Evolutionary conservation across 2,888 invertebrate species (phyloP).

Genomic region (Drosophila kokeensis): DNA sequence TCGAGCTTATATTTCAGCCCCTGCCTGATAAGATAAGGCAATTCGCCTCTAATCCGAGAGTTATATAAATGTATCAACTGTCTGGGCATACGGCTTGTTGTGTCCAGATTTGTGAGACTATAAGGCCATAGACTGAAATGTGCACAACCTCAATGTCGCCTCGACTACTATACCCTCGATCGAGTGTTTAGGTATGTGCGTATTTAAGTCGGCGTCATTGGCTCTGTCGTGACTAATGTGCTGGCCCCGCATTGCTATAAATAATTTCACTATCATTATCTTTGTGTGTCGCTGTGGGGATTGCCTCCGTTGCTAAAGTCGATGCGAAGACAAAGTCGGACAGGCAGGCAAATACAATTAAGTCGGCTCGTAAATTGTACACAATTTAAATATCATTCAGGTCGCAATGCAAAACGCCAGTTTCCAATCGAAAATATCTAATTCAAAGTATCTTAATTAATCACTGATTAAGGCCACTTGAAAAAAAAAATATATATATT

Average conservation of each 20-base stretch:
- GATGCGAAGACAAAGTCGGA: constrained; percentile 58
- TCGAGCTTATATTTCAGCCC: constrained; percentile 25
- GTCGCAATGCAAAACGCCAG: constrained; percentile 39
- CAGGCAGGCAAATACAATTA: constrained; percentile 78
- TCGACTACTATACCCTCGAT: not conserved
- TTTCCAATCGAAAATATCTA: constrained; percentile 64
- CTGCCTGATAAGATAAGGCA: constrained; percentile 48
- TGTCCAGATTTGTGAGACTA: constrained; percentile 7
- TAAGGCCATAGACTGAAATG: constrained; percentile 10
- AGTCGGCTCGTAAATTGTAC: constrained; percentile 68
- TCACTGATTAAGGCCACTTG: constrained; percentile 60
- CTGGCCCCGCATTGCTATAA: constrained; percentile 58
- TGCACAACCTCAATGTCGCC: not conserved
- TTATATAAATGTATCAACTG: constrained; percentile 25
- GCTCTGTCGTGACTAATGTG: constrained; percentile 57
- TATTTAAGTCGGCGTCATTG: constrained; percentile 23
- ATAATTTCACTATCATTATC: constrained; percentile 66
- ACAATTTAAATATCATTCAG: constrained; percentile 55
- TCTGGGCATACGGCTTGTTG: constrained; percentile 37
- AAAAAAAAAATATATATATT: constrained; percentile 23
- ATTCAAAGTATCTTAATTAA: constrained; percentile 77
- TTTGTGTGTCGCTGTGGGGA: constrained; percentile 38
- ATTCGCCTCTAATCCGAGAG: constrained; percentile 36
- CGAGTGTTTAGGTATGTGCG: not conserved
- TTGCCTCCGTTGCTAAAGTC: constrained; percentile 42